Evolutionary conservation across 2,113 vertebrate genomes (phyloP).

Genomic region (Cololabis saira): DNA sequence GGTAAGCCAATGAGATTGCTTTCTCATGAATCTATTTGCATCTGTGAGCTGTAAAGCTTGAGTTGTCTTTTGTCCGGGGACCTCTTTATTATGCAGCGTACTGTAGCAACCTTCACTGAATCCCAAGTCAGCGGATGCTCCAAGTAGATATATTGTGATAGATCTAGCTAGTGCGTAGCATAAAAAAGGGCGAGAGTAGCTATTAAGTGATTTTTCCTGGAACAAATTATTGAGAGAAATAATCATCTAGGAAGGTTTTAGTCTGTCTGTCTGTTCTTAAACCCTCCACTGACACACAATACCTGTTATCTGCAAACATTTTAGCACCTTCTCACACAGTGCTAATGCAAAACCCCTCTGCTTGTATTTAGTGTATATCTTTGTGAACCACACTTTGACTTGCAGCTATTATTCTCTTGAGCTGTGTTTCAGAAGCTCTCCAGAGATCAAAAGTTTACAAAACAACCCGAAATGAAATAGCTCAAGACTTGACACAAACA

Average conservation of each 20-base stretch:
- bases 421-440: conserved; percentile 43
- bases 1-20: conserved; percentile 36
- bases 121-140: conserved; percentile 38
- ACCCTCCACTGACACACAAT: conserved; percentile 41
- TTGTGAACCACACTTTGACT: conserved; percentile 38
- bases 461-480: conserved; percentile 55
- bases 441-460: conserved; percentile 52
- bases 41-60: conserved; percentile 46
- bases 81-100: conserved; percentile 50
- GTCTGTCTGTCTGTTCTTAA: conserved; percentile 40
- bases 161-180: conserved; percentile 23
- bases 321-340: conserved; percentile 18
- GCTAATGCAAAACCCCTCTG: conserved; percentile 4
- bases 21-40: conserved; percentile 61
- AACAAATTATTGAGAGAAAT: conserved; percentile 34
- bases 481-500: conserved; percentile 46
- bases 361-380: conserved; percentile 48
- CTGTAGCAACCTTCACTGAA: conserved; percentile 28
- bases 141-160: conserved; percentile 28
- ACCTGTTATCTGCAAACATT: conserved; percentile 42
- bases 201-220: conserved; percentile 30
- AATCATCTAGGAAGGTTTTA: conserved; percentile 43
- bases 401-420: conserved; percentile 34
- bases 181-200: conserved; percentile 7
- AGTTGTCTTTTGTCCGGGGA: conserved; percentile 42